A percentile compares a stretch with the other conserved stretches of the same genome.
Evolutionary conservation across 2,797 vertebrate genomes (phyloP).

Genomic region (Ispidina picta): DNA sequence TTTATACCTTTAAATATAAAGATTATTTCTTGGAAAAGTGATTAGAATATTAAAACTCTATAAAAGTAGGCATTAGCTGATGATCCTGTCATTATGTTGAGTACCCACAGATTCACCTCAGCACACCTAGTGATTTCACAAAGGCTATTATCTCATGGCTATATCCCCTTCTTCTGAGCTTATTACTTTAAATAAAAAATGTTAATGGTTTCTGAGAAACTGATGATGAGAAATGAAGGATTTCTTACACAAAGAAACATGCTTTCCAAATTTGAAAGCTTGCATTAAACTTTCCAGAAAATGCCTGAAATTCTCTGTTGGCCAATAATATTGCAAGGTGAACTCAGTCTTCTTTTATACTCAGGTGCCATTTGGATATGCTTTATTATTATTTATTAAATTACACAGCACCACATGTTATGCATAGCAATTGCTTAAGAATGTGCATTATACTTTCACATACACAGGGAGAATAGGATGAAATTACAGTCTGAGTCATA

Average conservation of each 20-base stretch:
- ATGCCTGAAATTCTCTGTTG: conserved; percentile 45
- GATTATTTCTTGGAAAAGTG: conserved; percentile 80
- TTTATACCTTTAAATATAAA: conserved; percentile 72
- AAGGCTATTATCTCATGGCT: conserved; percentile 70
- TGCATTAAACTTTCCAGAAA: conserved; percentile 67
- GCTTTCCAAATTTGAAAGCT: conserved; percentile 68
- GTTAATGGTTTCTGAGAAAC: conserved; percentile 81
- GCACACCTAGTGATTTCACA: conserved; percentile 71
- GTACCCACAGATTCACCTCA: conserved; percentile 72
- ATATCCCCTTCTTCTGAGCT: conserved; percentile 69
- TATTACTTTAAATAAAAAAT: conserved; percentile 81
- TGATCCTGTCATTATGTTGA: conserved; percentile 72
- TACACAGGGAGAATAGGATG: neutral
- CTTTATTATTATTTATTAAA: conserved; percentile 68
- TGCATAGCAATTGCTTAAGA: neutral
- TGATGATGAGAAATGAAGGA: conserved; percentile 57
- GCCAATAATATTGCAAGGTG: conserved; percentile 43
- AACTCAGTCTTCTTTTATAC: conserved; percentile 42
- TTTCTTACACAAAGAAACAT: conserved; percentile 56
- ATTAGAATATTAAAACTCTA: conserved; percentile 73
- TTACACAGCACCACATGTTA: neutral
- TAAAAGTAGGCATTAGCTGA: conserved; percentile 73
- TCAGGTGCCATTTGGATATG: neutral
- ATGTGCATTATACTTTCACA: neutral
- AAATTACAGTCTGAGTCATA: conserved; percentile 16